Percentiles rank a stretch among this genome's conserved stretches.
phyloP scores from a whole-genome alignment of 2,113 vertebrate genomes.

The Percopsis transmontana region DNA sequence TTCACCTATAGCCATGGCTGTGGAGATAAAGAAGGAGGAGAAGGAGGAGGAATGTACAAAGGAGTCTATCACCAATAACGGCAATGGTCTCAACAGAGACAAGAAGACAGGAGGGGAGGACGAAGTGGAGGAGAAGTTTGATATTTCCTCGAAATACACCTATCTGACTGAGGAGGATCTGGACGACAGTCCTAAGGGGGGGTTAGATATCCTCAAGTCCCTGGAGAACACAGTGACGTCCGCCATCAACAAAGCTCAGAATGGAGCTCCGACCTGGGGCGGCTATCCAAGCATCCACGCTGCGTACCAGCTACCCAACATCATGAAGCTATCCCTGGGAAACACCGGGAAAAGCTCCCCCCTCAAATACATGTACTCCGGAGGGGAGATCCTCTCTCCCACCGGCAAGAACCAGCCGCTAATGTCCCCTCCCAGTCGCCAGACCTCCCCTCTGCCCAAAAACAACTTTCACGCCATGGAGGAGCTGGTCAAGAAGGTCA shows the following conservation, averaged over 20 bases:
- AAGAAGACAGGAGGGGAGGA: constrained; percentile 85
- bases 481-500: constrained; percentile 96
- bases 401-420: constrained; percentile 86
- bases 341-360: constrained; percentile 87
- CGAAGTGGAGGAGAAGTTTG: constrained; percentile 88
- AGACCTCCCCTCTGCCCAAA: constrained; percentile 93
- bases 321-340: constrained; percentile 96
- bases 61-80: constrained; percentile 75
- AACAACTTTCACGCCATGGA: constrained; percentile 98
- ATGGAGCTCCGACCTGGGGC: constrained; percentile 97
- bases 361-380: constrained; percentile 89
- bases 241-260: constrained; percentile 98
- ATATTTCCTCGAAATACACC: constrained; percentile 93
- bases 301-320: constrained; percentile 97
- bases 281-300: constrained; percentile 98
- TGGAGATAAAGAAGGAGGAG: constrained; percentile 96
- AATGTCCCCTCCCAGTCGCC: constrained; percentile 87
- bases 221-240: constrained; percentile 98
- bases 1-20: constrained; percentile 80
- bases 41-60: constrained; percentile 85
- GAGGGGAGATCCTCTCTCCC: constrained; percentile 86
- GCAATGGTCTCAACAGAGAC: constrained; percentile 80
- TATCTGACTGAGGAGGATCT: constrained; percentile 97
- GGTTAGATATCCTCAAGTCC: constrained; percentile 96
- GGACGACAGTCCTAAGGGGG: constrained; percentile 95